A percentile compares a stretch with the other conserved stretches of the same genome.
Evolutionary conservation across 2,888 invertebrate genomes (phyloP).

Genomic region (Blastobasis lacticolella): DNA sequence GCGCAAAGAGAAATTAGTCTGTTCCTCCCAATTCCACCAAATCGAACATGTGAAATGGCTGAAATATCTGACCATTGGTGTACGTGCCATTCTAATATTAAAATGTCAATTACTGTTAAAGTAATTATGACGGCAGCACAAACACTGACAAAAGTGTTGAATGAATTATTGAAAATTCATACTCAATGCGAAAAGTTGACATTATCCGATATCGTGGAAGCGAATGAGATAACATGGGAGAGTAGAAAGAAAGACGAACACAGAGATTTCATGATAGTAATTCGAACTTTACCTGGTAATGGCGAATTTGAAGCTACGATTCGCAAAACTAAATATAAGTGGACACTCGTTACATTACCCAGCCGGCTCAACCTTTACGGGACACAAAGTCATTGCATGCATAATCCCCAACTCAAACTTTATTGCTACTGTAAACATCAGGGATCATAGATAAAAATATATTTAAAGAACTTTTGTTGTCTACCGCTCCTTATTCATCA

Average conservation of each 20-base stretch:
- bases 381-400: conserved; percentile 79
- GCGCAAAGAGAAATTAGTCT: conserved; percentile 78
- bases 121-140: conserved; percentile 70
- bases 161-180: conserved; percentile 69
- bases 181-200: conserved; percentile 76
- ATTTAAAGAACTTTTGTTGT: too few relatives aligned
- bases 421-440: conserved; percentile 1
- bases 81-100: conserved; percentile 78
- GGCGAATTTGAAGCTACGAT: conserved; percentile 84
- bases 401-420: conserved; percentile 69
- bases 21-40: conserved; percentile 77
- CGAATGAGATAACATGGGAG: conserved; percentile 70
- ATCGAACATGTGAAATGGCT: conserved; percentile 81
- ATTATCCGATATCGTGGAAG: conserved; percentile 37
- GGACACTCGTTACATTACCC: conserved; percentile 76
- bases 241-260: conserved; percentile 20
- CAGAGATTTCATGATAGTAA: conserved; percentile 72
- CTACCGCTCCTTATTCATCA: too few relatives aligned
- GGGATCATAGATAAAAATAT: too few relatives aligned
- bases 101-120: conserved; percentile 60
- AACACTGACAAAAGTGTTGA: conserved; percentile 77
- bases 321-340: conserved; percentile 22
- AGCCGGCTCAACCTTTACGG: conserved; percentile 82
- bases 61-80: conserved; percentile 86
- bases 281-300: conserved; percentile 75